Conservation (phyloP, 1,140 invertebrate genomes). For the Proctacanthus coquilletti region DNA sequence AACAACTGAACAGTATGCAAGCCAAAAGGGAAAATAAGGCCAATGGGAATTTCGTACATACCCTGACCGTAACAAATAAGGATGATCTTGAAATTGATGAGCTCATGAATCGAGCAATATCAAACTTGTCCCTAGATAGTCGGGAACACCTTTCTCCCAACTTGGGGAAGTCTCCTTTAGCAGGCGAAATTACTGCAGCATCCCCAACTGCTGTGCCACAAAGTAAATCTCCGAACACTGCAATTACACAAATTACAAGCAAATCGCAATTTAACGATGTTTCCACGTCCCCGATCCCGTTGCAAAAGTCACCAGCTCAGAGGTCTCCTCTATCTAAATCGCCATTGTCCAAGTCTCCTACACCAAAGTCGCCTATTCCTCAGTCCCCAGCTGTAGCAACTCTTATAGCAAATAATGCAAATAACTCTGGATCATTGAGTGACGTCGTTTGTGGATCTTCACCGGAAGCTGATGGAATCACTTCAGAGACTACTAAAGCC, state of each 20-base stretch:
- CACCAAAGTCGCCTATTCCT: conserved; percentile 24
- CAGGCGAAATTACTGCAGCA: conserved; percentile 10
- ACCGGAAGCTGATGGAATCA: conserved; percentile 32
- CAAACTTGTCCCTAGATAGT: conserved; percentile 25
- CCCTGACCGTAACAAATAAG: conserved; percentile 9
- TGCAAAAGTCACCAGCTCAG: conserved; percentile 21
- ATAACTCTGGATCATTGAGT: conserved; percentile 39
- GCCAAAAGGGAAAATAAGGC: no score
- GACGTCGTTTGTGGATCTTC: conserved; percentile 42
- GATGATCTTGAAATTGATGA: conserved; percentile 30
- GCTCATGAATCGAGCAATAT: conserved; percentile 28
- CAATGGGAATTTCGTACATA: no score
- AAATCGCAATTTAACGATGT: conserved; percentile 21
- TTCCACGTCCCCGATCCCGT: conserved; percentile 26
- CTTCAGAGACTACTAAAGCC: conserved; percentile 3
- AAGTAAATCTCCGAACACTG: conserved; percentile 7
- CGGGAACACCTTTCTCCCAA: conserved; percentile 23
- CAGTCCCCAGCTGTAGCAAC: conserved; percentile 22
- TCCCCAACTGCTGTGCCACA: conserved; percentile 6
- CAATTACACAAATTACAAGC: conserved; percentile 7
- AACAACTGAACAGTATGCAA: no score
- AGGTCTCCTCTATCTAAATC: conserved; percentile 1
- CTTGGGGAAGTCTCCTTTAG: conserved; percentile 9
- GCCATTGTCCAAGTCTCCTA: conserved; percentile 6
- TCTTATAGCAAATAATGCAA: conserved; percentile 29